A percentile compares a stretch with the other conserved stretches of the same genome.
Evolutionary conservation across 1,140 invertebrate species (phyloP).

Genomic region (Dolichoris vasculosae): DNA sequence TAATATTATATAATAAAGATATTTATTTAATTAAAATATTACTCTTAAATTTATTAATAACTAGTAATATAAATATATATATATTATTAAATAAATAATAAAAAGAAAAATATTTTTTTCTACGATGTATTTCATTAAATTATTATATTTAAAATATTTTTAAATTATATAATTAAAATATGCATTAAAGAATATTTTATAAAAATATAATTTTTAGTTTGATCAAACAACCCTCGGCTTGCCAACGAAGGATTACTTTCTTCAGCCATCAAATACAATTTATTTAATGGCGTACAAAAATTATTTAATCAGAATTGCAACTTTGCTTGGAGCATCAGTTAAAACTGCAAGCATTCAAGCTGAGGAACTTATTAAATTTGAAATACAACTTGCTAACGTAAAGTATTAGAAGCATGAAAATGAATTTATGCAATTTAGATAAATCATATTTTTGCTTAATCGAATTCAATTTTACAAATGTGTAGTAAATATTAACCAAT

Average conservation of each 20-base stretch:
- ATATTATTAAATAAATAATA: too few relatives aligned
- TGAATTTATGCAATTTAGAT: background rate
- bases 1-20: too few relatives aligned
- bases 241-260: constrained; percentile 89
- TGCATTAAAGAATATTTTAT: background rate
- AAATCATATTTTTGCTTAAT: background rate
- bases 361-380: constrained; percentile 86
- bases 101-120: too few relatives aligned
- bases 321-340: constrained; percentile 80
- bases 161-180: background rate
- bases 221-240: constrained; percentile 92
- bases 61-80: too few relatives aligned
- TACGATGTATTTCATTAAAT: background rate
- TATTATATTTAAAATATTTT: background rate
- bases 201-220: constrained; percentile 74
- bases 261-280: constrained; percentile 80
- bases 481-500: background rate
- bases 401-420: background rate
- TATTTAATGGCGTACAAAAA: constrained; percentile 87
- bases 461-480: background rate
- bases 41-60: too few relatives aligned
- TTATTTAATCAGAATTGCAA: constrained; percentile 83
- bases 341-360: constrained; percentile 79
- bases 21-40: too few relatives aligned
- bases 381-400: constrained; percentile 85